Base-by-base conservation (phyloP, 2,113 vertebrate species). In the Siphamia tubifer region DNA sequence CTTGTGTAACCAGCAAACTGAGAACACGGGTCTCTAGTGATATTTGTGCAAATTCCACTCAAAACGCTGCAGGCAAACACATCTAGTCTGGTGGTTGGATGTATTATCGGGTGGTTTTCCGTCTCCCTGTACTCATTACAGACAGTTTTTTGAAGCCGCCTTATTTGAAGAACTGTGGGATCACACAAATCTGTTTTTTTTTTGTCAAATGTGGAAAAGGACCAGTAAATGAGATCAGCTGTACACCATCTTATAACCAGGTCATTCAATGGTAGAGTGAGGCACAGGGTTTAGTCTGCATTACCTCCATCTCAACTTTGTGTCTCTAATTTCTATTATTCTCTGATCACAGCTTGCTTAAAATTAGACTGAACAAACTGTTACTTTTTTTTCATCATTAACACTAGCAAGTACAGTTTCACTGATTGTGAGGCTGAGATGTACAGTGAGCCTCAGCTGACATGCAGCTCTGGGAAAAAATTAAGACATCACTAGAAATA, bases 41-140 rank as follows among this genome's bases (percentile, higher is more conserved):
- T 31, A 24, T 24, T 68, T 87, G 73, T 81, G 79, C 53, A 92
- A 88, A 90, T 89, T 82, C 55, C 82, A 87, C 71, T 69, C 16
- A 28, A 63, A 74, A 78, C 32, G 51, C 78, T 11, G 47, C 55
- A 2, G 48, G 47, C 58, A 42, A 49, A 49, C 28, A 11, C 39
- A 61, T 70, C 63, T 52, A 56, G 61, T 44, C 49, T 45, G 71
- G 40, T 17, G 31, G 49, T 13, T 8, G 43, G 38, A 65, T 67
- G 63, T 82, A 54, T 58, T 45, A 65, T 65, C 3, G 15, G 45
- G 62, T 52, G 62, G 45, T 62, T 55, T 70, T 27, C 54, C 11
- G 7, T 23, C 48, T 85, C 72, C 6, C 61, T 47, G 34, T 15
- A 34, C 52, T 61, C 51, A 57, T 79, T 63, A 52, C 3, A 1